Evolutionary conservation across 2,113 vertebrate genomes (phyloP).

Genomic region (Cisticola juncidis): DNA sequence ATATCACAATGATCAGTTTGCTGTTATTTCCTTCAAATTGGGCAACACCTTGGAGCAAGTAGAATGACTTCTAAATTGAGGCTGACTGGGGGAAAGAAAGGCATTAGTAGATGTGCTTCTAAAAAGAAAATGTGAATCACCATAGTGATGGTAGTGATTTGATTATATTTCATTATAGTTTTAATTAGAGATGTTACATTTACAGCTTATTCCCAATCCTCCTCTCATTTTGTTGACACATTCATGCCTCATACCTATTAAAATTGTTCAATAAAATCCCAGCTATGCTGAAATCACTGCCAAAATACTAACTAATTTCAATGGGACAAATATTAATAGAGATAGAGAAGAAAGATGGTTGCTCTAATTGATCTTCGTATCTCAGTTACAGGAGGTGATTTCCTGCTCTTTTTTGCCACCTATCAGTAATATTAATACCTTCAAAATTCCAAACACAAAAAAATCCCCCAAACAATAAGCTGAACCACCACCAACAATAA

Average conservation of each 20-base stretch:
- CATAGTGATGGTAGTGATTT: background rate
- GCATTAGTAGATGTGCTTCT: background rate
- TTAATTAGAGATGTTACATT: background rate
- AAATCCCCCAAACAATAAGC: fast-evolving
- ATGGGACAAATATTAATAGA: background rate
- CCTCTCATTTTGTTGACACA: background rate
- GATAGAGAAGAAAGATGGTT: background rate
- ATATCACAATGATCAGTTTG: background rate
- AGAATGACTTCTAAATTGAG: background rate
- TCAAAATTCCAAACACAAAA: background rate
- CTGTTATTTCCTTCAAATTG: background rate
- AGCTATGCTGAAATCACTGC: background rate
- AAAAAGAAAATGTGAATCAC: background rate
- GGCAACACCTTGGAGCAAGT: background rate
- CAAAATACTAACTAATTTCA: background rate
- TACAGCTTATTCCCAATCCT: background rate
- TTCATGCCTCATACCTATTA: background rate
- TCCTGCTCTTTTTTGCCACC: background rate
- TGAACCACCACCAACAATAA: too few species aligned
- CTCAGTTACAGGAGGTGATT: background rate
- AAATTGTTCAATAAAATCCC: background rate
- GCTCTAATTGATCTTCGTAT: background rate
- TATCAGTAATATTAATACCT: background rate
- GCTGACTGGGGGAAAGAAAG: background rate
- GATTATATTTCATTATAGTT: background rate